Evolutionary conservation across 2,797 vertebrate genomes (phyloP).

Genomic region (Pempheris klunzingeri): DNA sequence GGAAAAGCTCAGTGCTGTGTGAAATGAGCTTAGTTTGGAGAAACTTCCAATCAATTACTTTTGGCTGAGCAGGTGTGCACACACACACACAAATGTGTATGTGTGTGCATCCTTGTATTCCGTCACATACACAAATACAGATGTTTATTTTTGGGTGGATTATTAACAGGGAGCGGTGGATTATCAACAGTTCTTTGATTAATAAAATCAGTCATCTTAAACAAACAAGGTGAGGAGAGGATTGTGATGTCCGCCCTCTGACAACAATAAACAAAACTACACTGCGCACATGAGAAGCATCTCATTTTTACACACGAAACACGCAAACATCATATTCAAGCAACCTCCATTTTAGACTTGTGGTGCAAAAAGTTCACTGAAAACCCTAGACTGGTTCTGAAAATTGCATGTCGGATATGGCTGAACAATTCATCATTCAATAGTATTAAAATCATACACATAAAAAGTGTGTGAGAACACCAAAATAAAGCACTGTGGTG

Average conservation of each 20-base stretch:
- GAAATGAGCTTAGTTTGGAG: conserved; percentile 77
- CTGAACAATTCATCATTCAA: no score
- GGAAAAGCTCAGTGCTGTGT: conserved; percentile 74
- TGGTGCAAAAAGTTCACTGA: background rate
- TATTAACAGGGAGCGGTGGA: conserved; percentile 43
- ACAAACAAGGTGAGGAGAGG: conserved; percentile 35
- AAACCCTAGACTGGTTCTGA: background rate
- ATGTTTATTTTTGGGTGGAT: conserved; percentile 4
- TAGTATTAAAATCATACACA: no score
- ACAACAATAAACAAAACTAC: conserved; percentile 7
- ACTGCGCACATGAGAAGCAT: background rate
- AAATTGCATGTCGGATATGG: conserved; percentile 9
- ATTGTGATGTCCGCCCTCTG: conserved; percentile 15
- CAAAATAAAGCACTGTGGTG: no score
- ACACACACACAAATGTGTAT: background rate
- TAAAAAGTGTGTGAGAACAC: no score
- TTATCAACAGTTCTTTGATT: conserved; percentile 66
- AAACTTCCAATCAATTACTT: conserved; percentile 75
- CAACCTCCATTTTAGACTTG: no score
- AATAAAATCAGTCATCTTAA: conserved; percentile 57
- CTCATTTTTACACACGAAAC: background rate
- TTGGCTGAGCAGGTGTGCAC: conserved; percentile 28
- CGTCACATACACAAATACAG: conserved; percentile 7
- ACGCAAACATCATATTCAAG: background rate
- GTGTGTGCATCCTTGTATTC: background rate